Percentiles rank a stretch among this genome's conserved stretches.
Conservation (phyloP, 1,140 invertebrate species). For the Atta cephalotes region DNA sequence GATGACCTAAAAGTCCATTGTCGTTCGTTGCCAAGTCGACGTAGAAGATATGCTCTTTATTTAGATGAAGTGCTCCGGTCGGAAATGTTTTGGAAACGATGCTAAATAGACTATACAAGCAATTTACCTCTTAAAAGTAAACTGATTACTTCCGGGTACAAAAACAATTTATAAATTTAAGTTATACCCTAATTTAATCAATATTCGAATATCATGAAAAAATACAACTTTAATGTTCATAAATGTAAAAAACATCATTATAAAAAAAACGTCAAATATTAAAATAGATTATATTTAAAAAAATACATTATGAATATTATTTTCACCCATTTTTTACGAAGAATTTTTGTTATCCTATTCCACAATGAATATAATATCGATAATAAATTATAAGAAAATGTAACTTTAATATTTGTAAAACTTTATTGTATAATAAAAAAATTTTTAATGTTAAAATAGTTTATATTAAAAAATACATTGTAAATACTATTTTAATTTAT, state of each 20-base stretch:
- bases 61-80: conserved; percentile 51
- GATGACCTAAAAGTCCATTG: conserved; percentile 71
- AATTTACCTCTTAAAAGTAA: conserved; percentile 20
- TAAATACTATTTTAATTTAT: not conserved
- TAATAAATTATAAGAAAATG: conserved; percentile 11
- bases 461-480: not conserved
- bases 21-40: conserved; percentile 67
- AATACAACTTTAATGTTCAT: not conserved
- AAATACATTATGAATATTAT: no score
- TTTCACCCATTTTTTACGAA: no score
- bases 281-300: not conserved
- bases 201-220: conserved; percentile 17
- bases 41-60: conserved; percentile 47
- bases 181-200: not conserved
- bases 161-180: conserved; percentile 5
- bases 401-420: not conserved
- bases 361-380: no score
- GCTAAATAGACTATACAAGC: not conserved
- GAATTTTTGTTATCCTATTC: no score
- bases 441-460: not conserved
- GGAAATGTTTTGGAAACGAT: conserved; percentile 52
- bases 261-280: not conserved
- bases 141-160: not conserved
- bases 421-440: not conserved
- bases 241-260: not conserved